A percentile compares a stretch with the other conserved stretches of the same genome.
These are phyloP conservation scores for Troides aeacus DNA, from an alignment of 2,888 invertebrate genomes.

Conservation along the genomic window DNA sequence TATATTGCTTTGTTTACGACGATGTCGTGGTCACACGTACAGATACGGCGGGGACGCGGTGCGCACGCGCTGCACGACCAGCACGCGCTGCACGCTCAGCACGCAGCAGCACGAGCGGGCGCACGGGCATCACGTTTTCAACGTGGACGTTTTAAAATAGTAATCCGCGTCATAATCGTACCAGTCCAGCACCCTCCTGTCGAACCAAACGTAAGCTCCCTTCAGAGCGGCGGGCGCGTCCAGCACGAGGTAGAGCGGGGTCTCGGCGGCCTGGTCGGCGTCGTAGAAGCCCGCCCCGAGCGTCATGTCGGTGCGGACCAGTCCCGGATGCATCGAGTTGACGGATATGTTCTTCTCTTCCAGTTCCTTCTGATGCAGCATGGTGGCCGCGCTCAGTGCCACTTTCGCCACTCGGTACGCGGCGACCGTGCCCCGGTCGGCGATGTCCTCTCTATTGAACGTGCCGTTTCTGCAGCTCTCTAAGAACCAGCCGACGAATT, in stretches of 20 bases:
- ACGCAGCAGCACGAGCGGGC: too few species aligned
- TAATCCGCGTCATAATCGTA: not conserved
- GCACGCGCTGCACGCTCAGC: too few species aligned
- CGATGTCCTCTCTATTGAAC: conserved; percentile 33
- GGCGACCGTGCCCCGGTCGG: conserved; percentile 52
- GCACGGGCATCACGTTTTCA: not conserved
- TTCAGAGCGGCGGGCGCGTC: not conserved
- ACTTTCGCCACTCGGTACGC: conserved; percentile 83
- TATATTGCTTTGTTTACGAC: too few species aligned
- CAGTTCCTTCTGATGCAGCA: conserved; percentile 75
- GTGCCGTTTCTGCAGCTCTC: not conserved
- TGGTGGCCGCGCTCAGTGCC: conserved; percentile 79
- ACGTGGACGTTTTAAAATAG: not conserved
- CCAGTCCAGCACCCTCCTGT: not conserved
- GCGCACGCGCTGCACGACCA: too few species aligned
- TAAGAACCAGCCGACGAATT: conserved; percentile 31
- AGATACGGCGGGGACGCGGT: too few species aligned
- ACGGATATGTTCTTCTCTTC: not conserved
- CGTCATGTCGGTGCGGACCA: conserved; percentile 1
- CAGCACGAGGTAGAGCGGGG: not conserved
- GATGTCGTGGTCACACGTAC: too few species aligned
- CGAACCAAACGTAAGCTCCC: not conserved
- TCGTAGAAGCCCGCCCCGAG: not conserved
- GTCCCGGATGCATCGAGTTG: not conserved
- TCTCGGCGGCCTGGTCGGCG: not conserved